Percentiles rank a stretch among this genome's conserved stretches.
Conservation (phyloP, 2,797 vertebrate genomes). For the Malacoctenus gilli region DNA sequence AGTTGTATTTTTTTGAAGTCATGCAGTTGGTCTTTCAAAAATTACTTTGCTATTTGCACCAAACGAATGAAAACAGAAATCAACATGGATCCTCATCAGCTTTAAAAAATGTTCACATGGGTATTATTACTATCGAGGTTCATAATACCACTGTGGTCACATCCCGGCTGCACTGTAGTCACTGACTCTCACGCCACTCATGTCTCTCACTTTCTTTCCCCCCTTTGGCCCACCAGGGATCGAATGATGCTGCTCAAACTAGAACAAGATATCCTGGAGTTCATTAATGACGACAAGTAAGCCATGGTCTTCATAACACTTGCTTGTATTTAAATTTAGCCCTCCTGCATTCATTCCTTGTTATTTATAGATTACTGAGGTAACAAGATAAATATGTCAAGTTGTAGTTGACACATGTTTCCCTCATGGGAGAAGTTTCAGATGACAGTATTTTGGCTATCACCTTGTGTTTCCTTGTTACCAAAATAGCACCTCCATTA, state of each 20-base stretch:
- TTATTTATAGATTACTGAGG: constrained; percentile 53
- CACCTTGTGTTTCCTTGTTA: constrained; percentile 7
- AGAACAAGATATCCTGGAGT: constrained; percentile 99
- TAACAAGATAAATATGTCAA: constrained; percentile 41
- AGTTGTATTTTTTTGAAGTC: too few species aligned
- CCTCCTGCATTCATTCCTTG: constrained; percentile 21
- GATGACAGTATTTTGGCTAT: constrained; percentile 5
- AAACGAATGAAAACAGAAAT: not conserved
- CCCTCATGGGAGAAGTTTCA: constrained; percentile 9
- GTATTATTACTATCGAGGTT: not conserved
- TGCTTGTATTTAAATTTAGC: constrained; percentile 63
- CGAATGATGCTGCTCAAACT: constrained; percentile 99
- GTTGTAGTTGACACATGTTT: constrained; percentile 30
- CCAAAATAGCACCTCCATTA: not conserved
- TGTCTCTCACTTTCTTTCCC: constrained; percentile 12
- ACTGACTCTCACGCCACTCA: constrained; percentile 7
- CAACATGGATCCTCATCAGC: too few species aligned
- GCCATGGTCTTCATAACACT: constrained; percentile 63
- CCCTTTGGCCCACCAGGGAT: constrained; percentile 83
- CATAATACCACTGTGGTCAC: not conserved
- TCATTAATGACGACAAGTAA: constrained; percentile 98
- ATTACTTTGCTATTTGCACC: not conserved
- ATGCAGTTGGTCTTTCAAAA: too few species aligned
- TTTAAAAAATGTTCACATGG: too few species aligned
- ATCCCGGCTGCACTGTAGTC: constrained; percentile 12